Percentiles rank a stretch among this genome's conserved stretches.
Evolutionary conservation across 2,113 vertebrate species (phyloP).

Genomic region (Melanostigma gelatinosum): DNA sequence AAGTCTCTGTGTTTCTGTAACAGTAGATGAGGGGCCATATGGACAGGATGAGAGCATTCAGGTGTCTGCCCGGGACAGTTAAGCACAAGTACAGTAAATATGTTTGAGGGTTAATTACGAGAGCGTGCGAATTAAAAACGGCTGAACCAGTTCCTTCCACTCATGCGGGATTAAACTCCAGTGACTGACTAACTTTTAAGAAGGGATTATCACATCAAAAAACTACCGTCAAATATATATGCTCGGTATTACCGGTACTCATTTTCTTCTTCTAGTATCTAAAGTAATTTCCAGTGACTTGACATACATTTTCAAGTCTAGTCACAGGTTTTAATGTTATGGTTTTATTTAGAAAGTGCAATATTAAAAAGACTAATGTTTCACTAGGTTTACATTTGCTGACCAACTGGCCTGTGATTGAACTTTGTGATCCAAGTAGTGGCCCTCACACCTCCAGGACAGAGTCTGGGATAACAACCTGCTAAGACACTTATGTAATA

Average conservation of each 20-base stretch:
- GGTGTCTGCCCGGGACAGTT: conserved; percentile 37
- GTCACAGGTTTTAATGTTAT: background rate
- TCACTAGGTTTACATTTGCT: background rate
- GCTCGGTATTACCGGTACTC: background rate
- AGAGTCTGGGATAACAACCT: conserved; percentile 62
- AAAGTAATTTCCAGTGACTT: background rate
- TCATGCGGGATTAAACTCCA: conserved; percentile 41
- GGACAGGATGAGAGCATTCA: conserved; percentile 28
- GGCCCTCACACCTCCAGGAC: conserved; percentile 9
- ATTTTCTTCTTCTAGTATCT: background rate
- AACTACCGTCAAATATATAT: conserved; percentile 11
- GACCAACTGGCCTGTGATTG: conserved; percentile 17
- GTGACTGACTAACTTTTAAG: conserved; percentile 28
- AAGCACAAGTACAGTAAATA: conserved; percentile 33
- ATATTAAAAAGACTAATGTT: background rate
- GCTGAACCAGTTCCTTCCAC: conserved; percentile 12
- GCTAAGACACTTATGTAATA: conserved; percentile 60
- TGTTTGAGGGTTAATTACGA: conserved; percentile 36
- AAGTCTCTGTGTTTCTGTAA: conserved; percentile 48
- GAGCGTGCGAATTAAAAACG: conserved; percentile 3
- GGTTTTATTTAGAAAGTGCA: background rate
- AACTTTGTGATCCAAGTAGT: conserved; percentile 8
- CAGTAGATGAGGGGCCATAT: conserved; percentile 46
- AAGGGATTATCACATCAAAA: conserved; percentile 51
- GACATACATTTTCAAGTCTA: background rate